Evolutionary conservation across 92 coral and sea anemone species (phyloP).

Genomic region (Zoanthus sansibaricus): DNA sequence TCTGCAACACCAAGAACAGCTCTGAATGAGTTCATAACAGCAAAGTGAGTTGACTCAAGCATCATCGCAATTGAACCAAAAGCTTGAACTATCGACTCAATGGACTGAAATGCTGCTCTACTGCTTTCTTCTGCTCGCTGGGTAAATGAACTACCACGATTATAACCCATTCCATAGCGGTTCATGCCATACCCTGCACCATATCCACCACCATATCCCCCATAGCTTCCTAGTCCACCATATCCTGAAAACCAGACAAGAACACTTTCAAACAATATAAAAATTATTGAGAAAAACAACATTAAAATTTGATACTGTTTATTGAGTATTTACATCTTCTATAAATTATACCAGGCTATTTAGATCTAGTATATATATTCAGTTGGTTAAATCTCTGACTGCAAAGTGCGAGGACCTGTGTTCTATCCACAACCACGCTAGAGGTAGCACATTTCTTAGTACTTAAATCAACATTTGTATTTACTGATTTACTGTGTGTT

Average conservation of each 20-base stretch:
- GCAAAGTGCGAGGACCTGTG: no score
- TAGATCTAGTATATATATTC: no score
- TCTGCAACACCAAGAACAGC: constrained; percentile 98
- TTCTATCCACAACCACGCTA: no score
- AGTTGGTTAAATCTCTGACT: no score
- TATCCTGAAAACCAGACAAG: constrained; percentile 40
- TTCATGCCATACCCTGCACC: constrained; percentile 68
- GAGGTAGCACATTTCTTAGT: no score
- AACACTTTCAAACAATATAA: not conserved
- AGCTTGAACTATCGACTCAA: constrained; percentile 95
- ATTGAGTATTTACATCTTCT: no score
- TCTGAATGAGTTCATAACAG: constrained; percentile 86
- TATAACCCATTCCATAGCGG: constrained; percentile 61
- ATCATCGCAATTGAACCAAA: constrained; percentile 99
- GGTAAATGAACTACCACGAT: constrained; percentile 81
- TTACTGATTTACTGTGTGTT: no score
- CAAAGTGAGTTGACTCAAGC: constrained; percentile 98
- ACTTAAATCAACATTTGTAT: no score
- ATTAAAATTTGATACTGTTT: no score
- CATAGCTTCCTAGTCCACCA: constrained; percentile 77
- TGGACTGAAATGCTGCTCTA: constrained; percentile 94
- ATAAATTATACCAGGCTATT: no score
- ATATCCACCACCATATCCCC: constrained; percentile 76
- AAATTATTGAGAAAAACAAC: not conserved
- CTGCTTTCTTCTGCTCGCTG: constrained; percentile 94